These are phyloP conservation scores for Micrasema minimum DNA, from an alignment of 1,140 invertebrate species.

Conservation along the genomic window DNA sequence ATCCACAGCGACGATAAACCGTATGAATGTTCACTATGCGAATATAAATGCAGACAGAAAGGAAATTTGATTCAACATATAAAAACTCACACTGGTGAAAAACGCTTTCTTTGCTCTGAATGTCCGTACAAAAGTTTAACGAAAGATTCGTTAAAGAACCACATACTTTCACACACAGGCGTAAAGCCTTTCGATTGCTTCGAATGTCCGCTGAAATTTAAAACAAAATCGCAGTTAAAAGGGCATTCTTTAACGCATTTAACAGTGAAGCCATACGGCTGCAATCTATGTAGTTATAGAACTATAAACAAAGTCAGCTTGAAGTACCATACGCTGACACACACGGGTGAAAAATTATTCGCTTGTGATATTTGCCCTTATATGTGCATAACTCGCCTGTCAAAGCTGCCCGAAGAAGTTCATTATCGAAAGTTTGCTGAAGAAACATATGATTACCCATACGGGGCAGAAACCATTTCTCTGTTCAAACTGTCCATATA, in stretches of 20 bases:
- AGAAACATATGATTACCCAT: background rate
- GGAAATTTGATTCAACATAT: background rate
- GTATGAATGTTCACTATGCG: background rate
- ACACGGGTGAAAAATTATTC: background rate
- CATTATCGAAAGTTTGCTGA: background rate
- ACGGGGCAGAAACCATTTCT: background rate
- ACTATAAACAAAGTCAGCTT: background rate
- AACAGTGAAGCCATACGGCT: background rate
- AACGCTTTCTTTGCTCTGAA: background rate
- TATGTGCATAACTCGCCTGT: background rate
- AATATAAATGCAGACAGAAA: background rate
- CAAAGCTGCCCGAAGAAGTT: background rate
- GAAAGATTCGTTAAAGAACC: background rate
- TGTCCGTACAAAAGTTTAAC: background rate
- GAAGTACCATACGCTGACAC: background rate
- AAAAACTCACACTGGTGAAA: background rate
- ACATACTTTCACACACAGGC: background rate
- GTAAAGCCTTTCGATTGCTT: background rate
- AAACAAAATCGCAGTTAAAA: background rate
- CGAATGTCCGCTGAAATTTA: background rate
- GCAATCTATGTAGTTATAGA: background rate
- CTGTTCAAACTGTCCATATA: background rate
- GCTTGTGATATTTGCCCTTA: background rate
- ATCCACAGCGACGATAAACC: background rate
- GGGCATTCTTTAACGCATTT: background rate